Conservation (phyloP, 2,113 vertebrate species). For the Eira barbara region DNA sequence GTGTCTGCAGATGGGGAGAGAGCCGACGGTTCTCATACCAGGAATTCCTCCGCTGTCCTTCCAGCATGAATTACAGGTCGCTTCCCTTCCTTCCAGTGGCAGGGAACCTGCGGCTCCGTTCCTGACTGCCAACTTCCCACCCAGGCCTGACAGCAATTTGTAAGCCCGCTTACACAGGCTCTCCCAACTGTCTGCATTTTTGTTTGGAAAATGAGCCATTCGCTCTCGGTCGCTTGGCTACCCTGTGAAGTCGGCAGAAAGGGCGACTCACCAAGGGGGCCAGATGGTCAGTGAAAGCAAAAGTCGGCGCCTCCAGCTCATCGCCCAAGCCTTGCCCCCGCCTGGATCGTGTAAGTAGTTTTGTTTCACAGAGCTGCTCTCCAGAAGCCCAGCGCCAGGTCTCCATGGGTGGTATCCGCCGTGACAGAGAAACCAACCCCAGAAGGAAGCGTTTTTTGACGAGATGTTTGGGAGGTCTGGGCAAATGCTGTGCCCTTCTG, state of each 20-base stretch:
- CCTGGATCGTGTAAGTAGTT: constrained; percentile 39
- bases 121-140: constrained; percentile 53
- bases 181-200: constrained; percentile 5
- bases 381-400: constrained; percentile 40
- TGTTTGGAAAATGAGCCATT: constrained; percentile 54
- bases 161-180: not conserved
- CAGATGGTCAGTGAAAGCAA: constrained; percentile 70
- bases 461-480: not conserved
- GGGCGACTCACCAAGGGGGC: constrained; percentile 35
- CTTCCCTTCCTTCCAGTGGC: constrained; percentile 67
- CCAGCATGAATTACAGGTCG: constrained; percentile 66
- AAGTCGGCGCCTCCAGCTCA: constrained; percentile 19
- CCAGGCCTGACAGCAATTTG: constrained; percentile 25
- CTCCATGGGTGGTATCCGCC: constrained; percentile 55
- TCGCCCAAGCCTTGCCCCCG: not conserved
- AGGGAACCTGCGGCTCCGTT: constrained; percentile 1
- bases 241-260: constrained; percentile 54
- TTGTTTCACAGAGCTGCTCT: constrained; percentile 39
- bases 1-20: constrained; percentile 71
- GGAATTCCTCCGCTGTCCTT: constrained; percentile 74
- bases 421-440: constrained; percentile 31
- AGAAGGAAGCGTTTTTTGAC: not conserved
- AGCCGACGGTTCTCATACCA: constrained; percentile 78
- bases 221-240: constrained; percentile 67
- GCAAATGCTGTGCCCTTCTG: constrained; percentile 26